These are phyloP conservation scores for Poeciliopsis gracilis DNA, from an alignment of 2,797 vertebrate genomes.

Conservation along the genomic window DNA sequence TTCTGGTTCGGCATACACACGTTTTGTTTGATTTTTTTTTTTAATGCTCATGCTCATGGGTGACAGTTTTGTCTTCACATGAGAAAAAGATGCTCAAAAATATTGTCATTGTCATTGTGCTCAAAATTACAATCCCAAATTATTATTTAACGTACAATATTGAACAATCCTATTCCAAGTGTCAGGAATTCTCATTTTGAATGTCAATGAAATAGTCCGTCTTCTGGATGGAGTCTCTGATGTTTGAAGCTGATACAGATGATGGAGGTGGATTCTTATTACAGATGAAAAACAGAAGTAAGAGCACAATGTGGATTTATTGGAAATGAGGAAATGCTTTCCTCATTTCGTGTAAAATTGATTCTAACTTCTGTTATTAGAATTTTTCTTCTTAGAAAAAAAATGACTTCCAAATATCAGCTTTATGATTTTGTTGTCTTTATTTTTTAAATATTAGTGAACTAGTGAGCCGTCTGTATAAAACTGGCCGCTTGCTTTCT, in stretches of 20 bases:
- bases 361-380: not conserved
- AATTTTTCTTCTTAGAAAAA: not conserved
- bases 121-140: not conserved
- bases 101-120: not conserved
- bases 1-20: slow-evolving; percentile 37
- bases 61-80: not conserved
- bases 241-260: not conserved
- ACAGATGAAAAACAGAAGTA: not conserved
- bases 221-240: not conserved
- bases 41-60: not conserved
- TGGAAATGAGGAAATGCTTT: not conserved
- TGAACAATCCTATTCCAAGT: not conserved
- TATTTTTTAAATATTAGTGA: not conserved
- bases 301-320: not conserved
- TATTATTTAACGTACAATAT: not conserved
- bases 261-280: not conserved
- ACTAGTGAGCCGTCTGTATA: not conserved
- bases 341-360: not conserved
- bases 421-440: not conserved
- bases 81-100: not conserved
- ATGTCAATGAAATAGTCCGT: not conserved
- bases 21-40: slow-evolving; percentile 11
- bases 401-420: not conserved
- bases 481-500: not conserved
- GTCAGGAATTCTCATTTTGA: not conserved